phyloP scores from a whole-genome alignment of 2,888 invertebrate species.

The Agriopis marginaria region DNA sequence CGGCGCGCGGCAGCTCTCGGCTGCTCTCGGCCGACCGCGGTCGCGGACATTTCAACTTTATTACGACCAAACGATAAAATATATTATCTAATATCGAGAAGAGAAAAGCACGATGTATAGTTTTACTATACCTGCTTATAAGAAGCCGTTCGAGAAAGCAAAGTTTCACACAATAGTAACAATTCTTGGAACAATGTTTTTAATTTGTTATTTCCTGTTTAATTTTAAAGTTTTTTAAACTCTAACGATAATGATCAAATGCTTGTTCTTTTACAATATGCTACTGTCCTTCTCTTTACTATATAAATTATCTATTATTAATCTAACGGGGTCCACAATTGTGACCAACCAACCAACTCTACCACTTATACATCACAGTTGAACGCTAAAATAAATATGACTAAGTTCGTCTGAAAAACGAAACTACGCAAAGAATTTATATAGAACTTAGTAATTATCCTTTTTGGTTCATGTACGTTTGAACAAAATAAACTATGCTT shows the following conservation, averaged over 20 bases:
- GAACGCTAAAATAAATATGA: background rate
- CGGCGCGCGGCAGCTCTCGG: background rate
- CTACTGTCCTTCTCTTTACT: too few relatives aligned
- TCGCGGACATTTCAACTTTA: slow-evolving; percentile 23
- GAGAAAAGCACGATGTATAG: background rate
- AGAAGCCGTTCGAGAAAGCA: background rate
- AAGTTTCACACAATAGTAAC: background rate
- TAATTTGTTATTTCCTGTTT: too few relatives aligned
- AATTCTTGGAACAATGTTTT: too few relatives aligned
- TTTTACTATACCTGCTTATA: background rate
- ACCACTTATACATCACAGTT: too few relatives aligned
- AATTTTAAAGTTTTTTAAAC: too few relatives aligned
- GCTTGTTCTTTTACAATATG: too few relatives aligned
- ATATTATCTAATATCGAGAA: slow-evolving; percentile 6
- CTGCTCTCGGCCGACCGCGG: slow-evolving; percentile 7
- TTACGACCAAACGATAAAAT: slow-evolving; percentile 25
- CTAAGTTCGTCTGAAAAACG: background rate
- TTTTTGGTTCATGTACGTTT: too few relatives aligned
- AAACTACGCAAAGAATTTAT: background rate
- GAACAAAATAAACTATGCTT: too few relatives aligned
- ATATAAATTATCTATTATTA: too few relatives aligned
- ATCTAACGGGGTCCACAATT: too few relatives aligned
- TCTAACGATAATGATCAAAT: background rate
- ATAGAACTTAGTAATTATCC: too few relatives aligned
- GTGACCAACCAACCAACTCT: too few relatives aligned